These are phyloP conservation scores for Pteria penguin DNA, from an alignment of 2,888 invertebrate genomes.

Conservation along the genomic window DNA sequence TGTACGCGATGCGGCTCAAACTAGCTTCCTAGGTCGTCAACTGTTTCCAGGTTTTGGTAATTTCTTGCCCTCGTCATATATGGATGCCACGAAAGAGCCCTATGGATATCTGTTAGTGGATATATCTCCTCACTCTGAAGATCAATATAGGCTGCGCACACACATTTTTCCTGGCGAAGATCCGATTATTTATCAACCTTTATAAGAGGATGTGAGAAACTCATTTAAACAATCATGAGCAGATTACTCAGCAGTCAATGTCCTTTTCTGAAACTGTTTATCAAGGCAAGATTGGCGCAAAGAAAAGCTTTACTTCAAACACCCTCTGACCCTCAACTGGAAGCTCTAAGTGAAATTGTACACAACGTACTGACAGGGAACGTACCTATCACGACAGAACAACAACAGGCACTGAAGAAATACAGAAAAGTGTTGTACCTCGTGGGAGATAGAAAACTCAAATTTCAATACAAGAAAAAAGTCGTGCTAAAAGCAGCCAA, in stretches of 20 bases:
- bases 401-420: background rate
- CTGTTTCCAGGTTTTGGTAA: slow-evolving; percentile 35
- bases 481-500: background rate
- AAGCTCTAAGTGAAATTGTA: slow-evolving; percentile 27
- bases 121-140: slow-evolving; percentile 42
- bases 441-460: too few relatives aligned
- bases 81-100: slow-evolving; percentile 28
- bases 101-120: slow-evolving; percentile 45
- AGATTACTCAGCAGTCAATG: slow-evolving; percentile 28
- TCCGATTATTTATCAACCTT: too few relatives aligned
- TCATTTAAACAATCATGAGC: slow-evolving; percentile 23
- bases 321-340: too few relatives aligned
- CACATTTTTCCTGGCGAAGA: slow-evolving; percentile 49
- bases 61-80: slow-evolving; percentile 39
- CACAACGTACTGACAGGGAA: slow-evolving; percentile 3
- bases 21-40: slow-evolving; percentile 44
- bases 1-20: slow-evolving; percentile 42
- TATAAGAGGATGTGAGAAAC: too few relatives aligned
- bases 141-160: too few relatives aligned
- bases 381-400: background rate
- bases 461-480: too few relatives aligned
- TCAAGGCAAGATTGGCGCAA: slow-evolving; percentile 17
- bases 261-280: slow-evolving; percentile 23
- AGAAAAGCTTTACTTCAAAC: too few relatives aligned
- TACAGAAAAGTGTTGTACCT: background rate